Base-by-base conservation (phyloP, 2,888 invertebrate genomes). In the Girardia tigrina region DNA sequence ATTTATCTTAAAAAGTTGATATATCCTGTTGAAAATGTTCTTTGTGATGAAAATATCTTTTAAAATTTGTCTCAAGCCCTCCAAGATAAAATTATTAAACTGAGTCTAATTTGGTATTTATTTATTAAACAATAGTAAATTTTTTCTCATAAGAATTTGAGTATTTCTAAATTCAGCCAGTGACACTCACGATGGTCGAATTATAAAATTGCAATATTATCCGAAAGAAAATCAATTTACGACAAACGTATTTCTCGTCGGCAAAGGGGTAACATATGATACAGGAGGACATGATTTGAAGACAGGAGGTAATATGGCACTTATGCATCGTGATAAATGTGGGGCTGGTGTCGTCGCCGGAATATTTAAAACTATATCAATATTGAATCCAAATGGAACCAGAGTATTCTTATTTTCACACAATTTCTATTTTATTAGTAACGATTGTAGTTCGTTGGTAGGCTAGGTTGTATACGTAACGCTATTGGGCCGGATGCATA, bases 301-400 rank as follows among this genome's bases (percentile, higher is more conserved):
- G 26, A 71, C 71, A 27, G 71, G 71, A 6, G 71, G 71, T 27
- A 16, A 4, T 27, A 71, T 71, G 71, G 71, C 29, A 20, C 20
- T 27, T n/a, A 71, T 71, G 71, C 71, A 71, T 28, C 71, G 71
- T 27, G 71, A 71, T 28, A 71, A 71, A 29, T 71, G 71, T 8
- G 71, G 71, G n/a, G 71, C 71, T 2, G 71, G 28, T 2, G 71
- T 28, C 1, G 4, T 71, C 1, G 71, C 71, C 26, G 71, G 71
- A 27, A 14, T 71, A 14, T 71, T 71, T 27, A 71, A 14, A 2
- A 4, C 29, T 1, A 27, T 71, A 2, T 27, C 71, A 20, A 4
- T 28, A n/a, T 28, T 71, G 71, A 27, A 29, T 2, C 71, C 71
- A 29, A 20, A 20, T 14, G 29, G 29, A 2, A 27, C 29, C 28